These are phyloP conservation scores for Electrona antarctica DNA, from an alignment of 2,113 vertebrate genomes.

Conservation along the genomic window DNA sequence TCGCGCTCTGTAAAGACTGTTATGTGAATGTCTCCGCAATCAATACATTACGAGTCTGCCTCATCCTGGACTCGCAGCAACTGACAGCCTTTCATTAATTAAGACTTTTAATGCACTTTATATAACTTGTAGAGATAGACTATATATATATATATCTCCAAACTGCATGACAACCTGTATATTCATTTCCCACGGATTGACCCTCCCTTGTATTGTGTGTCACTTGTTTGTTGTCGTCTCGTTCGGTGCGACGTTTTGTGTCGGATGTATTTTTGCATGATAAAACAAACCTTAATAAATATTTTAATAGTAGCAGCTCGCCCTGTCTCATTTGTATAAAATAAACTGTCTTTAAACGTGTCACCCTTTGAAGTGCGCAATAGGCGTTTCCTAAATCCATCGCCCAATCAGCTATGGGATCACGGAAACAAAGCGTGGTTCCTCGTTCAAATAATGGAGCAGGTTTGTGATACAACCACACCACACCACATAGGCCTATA, in stretches of 20 bases:
- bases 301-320: conserved; percentile 42
- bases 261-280: conserved; percentile 18
- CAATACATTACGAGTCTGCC: too few species aligned
- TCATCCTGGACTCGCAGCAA: background rate
- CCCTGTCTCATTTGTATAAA: conserved; percentile 15
- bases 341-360: conserved; percentile 51
- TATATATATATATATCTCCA: background rate
- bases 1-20: background rate
- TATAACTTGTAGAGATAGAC: background rate
- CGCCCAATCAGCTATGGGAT: conserved; percentile 69
- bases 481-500: background rate
- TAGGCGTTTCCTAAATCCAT: conserved; percentile 73
- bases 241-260: conserved; percentile 13
- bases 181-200: conserved; percentile 3
- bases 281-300: conserved; percentile 53
- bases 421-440: conserved; percentile 79
- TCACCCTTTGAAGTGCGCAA: conserved; percentile 76
- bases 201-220: background rate
- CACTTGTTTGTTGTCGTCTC: too few species aligned
- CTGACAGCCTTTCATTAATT: background rate
- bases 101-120: conserved; percentile 55
- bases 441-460: conserved; percentile 75
- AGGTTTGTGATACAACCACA: conserved; percentile 30
- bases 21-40: conserved; percentile 28
- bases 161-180: background rate